Evolutionary conservation across 2,797 vertebrate genomes (phyloP), one percentile per base, ranked within the genome.

Genomic region (Siniperca obscura): DNA sequence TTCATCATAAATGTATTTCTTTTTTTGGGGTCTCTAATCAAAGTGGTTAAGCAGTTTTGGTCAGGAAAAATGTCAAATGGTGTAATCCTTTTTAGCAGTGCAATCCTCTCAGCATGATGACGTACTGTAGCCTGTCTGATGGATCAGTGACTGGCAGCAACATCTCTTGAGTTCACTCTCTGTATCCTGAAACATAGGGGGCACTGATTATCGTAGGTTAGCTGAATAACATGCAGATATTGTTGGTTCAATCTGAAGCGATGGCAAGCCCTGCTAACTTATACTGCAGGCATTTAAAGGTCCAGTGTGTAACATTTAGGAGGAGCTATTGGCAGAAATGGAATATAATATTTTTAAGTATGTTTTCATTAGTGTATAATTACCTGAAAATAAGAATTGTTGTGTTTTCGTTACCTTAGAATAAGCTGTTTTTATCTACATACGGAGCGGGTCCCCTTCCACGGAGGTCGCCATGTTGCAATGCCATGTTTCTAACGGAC

Each of bases 41-140:
- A 90, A 92, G 87, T 90, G 75, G 84, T 87, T 94, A 91, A 92
- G 91, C 87, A 92, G 93, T 93, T 93, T 94, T 89, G 70, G 72
- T 86, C 60, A 77, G 82, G 78, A 75, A 86, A 92, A 92, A 93
- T 78, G 91, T 92, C 79, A 90, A 94, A 87, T 80, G 70, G 86
- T 92, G 87, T 94, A 94, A 95, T 94, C 92, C 92, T 85, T 91
- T 93, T 86, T 80, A 90, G 85, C 88, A 74, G 75, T n/a, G 71
- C 88, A 95, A 95, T 95, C 94, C 93, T 94, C 94, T 95, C 94
- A 93, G 91, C 84, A 81, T 78, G 86, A 89, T 91, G 88, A 89
- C 77, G 80, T 71, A 14, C 52, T 67, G 78, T 82, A 81, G 90
- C 82, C 85, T 85, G 82, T 82, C 76, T 85, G 83, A 90, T 89